Conservation (phyloP, 2,797 vertebrate species). For the Arctocebus calabarensis region DNA sequence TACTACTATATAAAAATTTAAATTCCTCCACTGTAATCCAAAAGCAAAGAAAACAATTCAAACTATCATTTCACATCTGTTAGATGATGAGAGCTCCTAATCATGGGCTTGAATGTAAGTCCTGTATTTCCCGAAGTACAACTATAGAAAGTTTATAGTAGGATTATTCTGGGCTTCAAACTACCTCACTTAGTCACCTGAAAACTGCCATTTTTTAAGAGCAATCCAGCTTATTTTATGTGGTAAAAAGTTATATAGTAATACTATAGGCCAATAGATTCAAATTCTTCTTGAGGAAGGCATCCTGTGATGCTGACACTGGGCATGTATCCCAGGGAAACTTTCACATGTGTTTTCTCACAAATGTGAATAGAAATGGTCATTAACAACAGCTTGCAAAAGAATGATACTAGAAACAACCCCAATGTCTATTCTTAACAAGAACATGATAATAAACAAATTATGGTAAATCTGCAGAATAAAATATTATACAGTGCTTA, state of each 20-base stretch:
- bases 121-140: neutral
- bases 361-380: constrained; percentile 20
- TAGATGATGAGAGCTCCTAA: neutral
- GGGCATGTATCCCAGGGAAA: neutral
- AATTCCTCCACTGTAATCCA: neutral
- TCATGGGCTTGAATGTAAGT: neutral
- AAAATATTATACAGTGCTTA: neutral
- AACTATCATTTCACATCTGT: neutral
- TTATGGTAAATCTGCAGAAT: neutral
- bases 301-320: neutral
- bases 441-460: neutral
- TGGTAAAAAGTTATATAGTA: neutral
- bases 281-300: constrained; percentile 10
- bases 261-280: neutral
- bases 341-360: neutral
- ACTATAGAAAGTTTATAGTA: neutral
- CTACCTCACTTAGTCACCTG: neutral
- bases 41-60: constrained; percentile 8
- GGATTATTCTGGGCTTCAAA: constrained; percentile 22
- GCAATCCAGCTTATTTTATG: neutral
- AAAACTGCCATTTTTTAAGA: constrained; percentile 16
- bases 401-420: neutral
- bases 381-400: neutral
- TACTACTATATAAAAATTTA: neutral
- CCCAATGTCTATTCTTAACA: neutral